Base-by-base conservation (phyloP, 2,888 invertebrate species). In the Chesias legatella region DNA sequence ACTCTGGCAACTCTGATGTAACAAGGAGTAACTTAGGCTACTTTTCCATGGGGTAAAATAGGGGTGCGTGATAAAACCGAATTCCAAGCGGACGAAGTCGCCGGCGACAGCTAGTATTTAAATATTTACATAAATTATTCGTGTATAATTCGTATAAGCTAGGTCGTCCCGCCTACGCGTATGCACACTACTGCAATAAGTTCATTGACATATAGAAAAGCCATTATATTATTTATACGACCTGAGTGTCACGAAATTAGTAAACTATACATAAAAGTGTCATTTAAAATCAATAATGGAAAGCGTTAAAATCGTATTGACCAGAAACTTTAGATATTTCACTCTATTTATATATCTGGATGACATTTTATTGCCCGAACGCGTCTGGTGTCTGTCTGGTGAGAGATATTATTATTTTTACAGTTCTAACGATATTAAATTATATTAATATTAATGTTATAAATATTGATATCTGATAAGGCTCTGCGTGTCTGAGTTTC, bases 231-330 rank as follows among this genome's bases (percentile, higher is more conserved):
- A 49, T 51, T 51, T 45, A 54, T 42, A 41, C 13, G 35, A 23
- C 24, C 20, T 7, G 29, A 43, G 51, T 52, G 51, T 48, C 54
- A 46, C 49, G 39, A 51, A 51, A 54, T 54, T 54, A 51, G 54
- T 54, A 43, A 50, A 46, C 36, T 33, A 26, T 33, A 39, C 44
- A 50, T 55, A 44, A 55, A 48, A 22, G 33, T 52, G 54, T 48
- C 49, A 43, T 52, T 55, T 52, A 44, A 26, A 50, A 54, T 51
- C 54, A 51, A 54, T 52, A 50, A 50, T 31, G 33, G 30, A 36
- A 41, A 45, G 36, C 51, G 47, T 52, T 50, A 52, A 50, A 44
- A 40, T 40, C 11, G 26, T 30, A 45, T 30, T 24, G 10, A 31
- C 23, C 24, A 20, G 17, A 11, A 40, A 24, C 6, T 11, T 27